Evolutionary conservation across 2,797 vertebrate genomes (phyloP).

Genomic region (Cynodonichthys magdalenae): DNA sequence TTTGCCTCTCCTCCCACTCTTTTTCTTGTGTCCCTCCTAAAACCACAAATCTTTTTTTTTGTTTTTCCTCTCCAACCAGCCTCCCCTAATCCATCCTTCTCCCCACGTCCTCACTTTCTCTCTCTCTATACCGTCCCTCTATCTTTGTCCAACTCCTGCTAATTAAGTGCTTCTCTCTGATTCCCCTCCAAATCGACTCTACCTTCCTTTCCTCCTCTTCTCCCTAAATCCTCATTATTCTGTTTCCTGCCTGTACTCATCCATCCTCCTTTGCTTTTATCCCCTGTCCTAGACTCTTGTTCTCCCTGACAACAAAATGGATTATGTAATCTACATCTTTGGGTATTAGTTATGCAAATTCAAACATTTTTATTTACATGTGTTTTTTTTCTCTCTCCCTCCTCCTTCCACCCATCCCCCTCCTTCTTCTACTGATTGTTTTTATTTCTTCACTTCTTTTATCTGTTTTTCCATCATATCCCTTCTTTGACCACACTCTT

Average conservation of each 20-base stretch:
- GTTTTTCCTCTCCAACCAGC: constrained; percentile 23
- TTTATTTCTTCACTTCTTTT: neutral
- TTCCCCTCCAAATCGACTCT: constrained; percentile 41
- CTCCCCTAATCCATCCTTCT: constrained; percentile 43
- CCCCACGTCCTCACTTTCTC: too few relatives aligned
- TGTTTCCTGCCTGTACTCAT: constrained; percentile 3
- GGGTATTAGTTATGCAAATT: constrained; percentile 78
- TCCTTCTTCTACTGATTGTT: neutral
- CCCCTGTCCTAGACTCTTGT: constrained; percentile 49
- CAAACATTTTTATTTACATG: constrained; percentile 72
- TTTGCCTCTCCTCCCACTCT: constrained; percentile 33
- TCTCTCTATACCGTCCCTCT: constrained; percentile 22
- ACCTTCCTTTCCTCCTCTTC: constrained; percentile 32
- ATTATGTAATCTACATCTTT: constrained; percentile 73
- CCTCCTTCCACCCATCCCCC: constrained; percentile 2
- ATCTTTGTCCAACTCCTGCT: constrained; percentile 39
- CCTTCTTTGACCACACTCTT: neutral
- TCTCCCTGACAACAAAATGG: constrained; percentile 72
- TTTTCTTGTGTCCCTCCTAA: constrained; percentile 23
- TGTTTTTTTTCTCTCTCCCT: constrained; percentile 15
- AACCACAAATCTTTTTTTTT: constrained; percentile 43
- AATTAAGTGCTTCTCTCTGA: constrained; percentile 53
- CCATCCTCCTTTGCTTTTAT: constrained; percentile 7
- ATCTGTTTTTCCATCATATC: neutral
- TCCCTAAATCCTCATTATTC: constrained; percentile 42